A percentile compares a stretch with the other conserved stretches of the same genome.
Evolutionary conservation across 2,797 vertebrate species (phyloP).

Genomic region (Neosalanx taihuensis): DNA sequence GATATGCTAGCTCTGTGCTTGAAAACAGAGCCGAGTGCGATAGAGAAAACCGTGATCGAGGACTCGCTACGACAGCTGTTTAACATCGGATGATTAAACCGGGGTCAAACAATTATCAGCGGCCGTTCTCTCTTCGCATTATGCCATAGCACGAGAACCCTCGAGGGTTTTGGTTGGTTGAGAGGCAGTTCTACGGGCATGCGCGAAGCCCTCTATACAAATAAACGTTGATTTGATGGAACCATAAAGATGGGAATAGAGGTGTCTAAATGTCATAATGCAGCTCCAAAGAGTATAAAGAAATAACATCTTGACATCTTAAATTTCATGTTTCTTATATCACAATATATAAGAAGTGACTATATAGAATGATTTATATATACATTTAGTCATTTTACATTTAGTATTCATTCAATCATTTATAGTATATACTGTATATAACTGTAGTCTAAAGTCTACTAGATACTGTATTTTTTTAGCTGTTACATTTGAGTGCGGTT

Average conservation of each 20-base stretch:
- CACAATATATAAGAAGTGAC: too few relatives aligned
- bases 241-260: slow-evolving; percentile 31
- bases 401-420: too few relatives aligned
- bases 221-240: slow-evolving; percentile 5
- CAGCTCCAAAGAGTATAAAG: slow-evolving; percentile 41
- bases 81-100: slow-evolving; percentile 51
- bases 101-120: slow-evolving; percentile 57
- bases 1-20: slow-evolving; percentile 42
- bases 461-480: neutral
- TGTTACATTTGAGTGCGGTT: neutral
- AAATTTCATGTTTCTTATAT: slow-evolving; percentile 25
- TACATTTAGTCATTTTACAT: neutral
- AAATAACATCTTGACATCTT: slow-evolving; percentile 40
- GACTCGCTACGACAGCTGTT: slow-evolving; percentile 46
- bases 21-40: slow-evolving; percentile 38
- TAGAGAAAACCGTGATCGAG: slow-evolving; percentile 32
- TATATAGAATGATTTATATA: slow-evolving; percentile 15
- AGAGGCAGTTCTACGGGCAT: too few relatives aligned
- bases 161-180: too few relatives aligned
- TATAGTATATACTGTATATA: too few relatives aligned
- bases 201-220: too few relatives aligned
- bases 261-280: slow-evolving; percentile 50
- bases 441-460: too few relatives aligned
- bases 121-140: slow-evolving; percentile 52
- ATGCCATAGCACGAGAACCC: slow-evolving; percentile 9